Percentiles rank a stretch among this genome's conserved stretches.
These are phyloP conservation scores for Tridacna gigas DNA, from an alignment of 2,888 invertebrate genomes.

Conservation along the genomic window DNA sequence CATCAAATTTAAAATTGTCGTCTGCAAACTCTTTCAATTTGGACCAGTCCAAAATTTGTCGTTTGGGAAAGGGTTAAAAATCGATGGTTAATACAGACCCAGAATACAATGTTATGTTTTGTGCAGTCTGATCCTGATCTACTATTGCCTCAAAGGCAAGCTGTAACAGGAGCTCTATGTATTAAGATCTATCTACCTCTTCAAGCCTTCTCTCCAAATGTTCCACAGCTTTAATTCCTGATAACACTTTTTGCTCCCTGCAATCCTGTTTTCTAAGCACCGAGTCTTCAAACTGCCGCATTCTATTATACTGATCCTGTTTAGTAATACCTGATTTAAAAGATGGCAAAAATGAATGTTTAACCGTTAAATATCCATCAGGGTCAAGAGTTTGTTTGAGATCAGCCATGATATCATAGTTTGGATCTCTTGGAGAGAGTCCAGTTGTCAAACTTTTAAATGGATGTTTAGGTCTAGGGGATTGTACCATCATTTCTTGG, in stretches of 20 bases:
- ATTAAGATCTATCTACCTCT: slow-evolving; percentile 66
- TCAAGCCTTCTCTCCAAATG: slow-evolving; percentile 78
- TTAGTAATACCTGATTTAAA: slow-evolving; percentile 80
- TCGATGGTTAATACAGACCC: no score
- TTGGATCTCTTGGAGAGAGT: slow-evolving; percentile 42
- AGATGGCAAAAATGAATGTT: slow-evolving; percentile 76
- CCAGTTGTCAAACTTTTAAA: slow-evolving; percentile 39
- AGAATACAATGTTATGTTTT: no score
- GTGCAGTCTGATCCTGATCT: no score
- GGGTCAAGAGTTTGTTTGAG: slow-evolving; percentile 62
- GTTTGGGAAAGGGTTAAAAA: no score
- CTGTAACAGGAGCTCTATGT: no score
- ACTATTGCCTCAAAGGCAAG: no score
- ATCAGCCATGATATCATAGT: slow-evolving; percentile 65
- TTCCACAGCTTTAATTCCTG: slow-evolving; percentile 79
- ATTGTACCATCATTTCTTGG: slow-evolving; percentile 74
- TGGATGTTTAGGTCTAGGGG: slow-evolving; percentile 39
- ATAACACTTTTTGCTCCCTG: slow-evolving; percentile 77
- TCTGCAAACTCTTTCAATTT: no score
- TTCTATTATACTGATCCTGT: slow-evolving; percentile 78
- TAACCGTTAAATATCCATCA: slow-evolving; percentile 66
- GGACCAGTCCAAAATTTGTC: no score
- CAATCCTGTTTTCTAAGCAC: slow-evolving; percentile 78
- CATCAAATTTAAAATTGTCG: no score
- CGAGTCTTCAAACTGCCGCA: slow-evolving; percentile 77